Evolutionary conservation across 2,797 vertebrate species (phyloP).

Genomic region (Ceyx erithaca): DNA sequence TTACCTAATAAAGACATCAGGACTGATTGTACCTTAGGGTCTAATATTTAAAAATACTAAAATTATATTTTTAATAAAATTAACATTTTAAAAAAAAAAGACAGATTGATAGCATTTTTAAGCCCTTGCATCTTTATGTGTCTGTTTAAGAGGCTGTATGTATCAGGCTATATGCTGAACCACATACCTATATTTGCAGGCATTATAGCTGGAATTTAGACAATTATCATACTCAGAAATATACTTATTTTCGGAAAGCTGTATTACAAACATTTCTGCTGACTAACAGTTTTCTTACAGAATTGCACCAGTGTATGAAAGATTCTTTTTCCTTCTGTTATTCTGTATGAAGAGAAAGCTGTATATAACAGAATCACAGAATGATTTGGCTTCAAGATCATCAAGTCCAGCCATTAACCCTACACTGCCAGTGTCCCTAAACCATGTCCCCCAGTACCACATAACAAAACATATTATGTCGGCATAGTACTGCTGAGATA

Average conservation of each 20-base stretch:
- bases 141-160: not conserved
- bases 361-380: not conserved
- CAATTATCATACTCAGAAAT: not conserved
- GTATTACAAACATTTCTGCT: not conserved
- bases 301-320: not conserved
- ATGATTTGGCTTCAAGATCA: no score
- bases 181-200: not conserved
- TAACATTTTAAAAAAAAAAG: conserved; percentile 20
- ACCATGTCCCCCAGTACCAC: not conserved
- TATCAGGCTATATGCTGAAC: conserved; percentile 42
- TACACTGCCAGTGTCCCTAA: no score
- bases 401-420: no score
- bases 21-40: conserved; percentile 36
- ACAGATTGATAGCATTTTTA: not conserved
- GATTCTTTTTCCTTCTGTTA: not conserved
- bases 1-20: conserved; percentile 60
- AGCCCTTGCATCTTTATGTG: conserved; percentile 19
- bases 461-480: not conserved
- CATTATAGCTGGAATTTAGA: conserved; percentile 9
- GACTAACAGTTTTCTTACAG: not conserved
- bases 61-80: conserved; percentile 44
- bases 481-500: not conserved
- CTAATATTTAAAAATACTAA: conserved; percentile 48
- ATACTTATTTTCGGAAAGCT: not conserved
- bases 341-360: not conserved